Evolutionary conservation across 92 coral and sea anemone genomes (phyloP), one percentile per base, ranked within the genome.

Genomic region (Chrysogorgia sp.): DNA sequence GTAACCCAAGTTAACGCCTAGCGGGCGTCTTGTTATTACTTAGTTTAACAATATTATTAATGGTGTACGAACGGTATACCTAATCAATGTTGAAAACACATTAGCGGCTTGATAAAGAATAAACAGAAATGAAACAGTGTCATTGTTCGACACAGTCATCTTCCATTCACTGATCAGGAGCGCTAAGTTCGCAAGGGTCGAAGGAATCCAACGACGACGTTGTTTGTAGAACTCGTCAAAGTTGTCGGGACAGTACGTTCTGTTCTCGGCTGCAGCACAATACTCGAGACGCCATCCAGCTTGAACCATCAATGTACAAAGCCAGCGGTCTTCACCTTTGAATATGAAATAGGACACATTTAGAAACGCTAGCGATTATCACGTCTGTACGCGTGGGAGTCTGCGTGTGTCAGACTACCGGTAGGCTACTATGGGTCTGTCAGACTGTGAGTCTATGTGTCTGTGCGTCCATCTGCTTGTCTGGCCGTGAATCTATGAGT

Each of bases 301-400:
- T 59, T 94, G 98, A 29, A 94, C 98, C 98, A 94, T 91, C 72
- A 94, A 84, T 2, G 98, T 94, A 64, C 98, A 94, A 41, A 94
- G 68, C 98, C 98, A 94, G 59, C 98, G 98, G 76, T 94, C 98
- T 81, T 94, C 98, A 15, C 98, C 98, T 91, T n/a, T n/a, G n/a
- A n/a, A n/a, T n/a, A n/a, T n/a, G n/a, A n/a, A n/a, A n/a, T n/a
- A n/a, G n/a, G n/a, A n/a, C n/a, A n/a, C n/a, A n/a, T n/a, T n/a
- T n/a, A n/a, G n/a, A n/a, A n/a, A n/a, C n/a, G n/a, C n/a, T n/a
- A n/a, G n/a, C n/a, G n/a, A n/a, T n/a, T n/a, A n/a, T n/a, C n/a
- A n/a, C n/a, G n/a, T n/a, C n/a, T n/a, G n/a, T n/a, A n/a, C n/a
- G n/a, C n/a, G n/a, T n/a, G n/a, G n/a, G n/a, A n/a, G n/a, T n/a